Percentiles rank a stretch among this genome's conserved stretches.
phyloP scores from a whole-genome alignment of 1,140 invertebrate genomes.

The Lucilia cuprina region DNA sequence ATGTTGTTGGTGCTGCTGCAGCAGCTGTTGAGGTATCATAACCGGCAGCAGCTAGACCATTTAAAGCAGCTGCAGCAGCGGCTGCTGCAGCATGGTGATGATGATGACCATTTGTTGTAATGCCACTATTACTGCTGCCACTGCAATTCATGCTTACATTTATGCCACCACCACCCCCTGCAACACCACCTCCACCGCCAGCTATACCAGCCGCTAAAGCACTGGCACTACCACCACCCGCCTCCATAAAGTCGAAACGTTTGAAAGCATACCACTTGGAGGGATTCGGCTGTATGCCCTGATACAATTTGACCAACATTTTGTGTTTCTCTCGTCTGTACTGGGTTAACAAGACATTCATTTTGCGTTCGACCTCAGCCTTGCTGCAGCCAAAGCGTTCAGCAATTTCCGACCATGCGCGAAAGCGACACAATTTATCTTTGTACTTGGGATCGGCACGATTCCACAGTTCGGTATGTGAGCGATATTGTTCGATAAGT shows the following conservation, averaged over 20 bases:
- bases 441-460: conserved; percentile 64
- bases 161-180: not conserved
- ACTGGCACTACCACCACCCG: conserved; percentile 51
- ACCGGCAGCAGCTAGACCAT: conserved; percentile 43
- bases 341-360: conserved; percentile 65
- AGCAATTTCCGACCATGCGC: conserved; percentile 64
- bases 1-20: conserved; percentile 37
- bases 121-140: conserved; percentile 12
- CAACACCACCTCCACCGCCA: conserved; percentile 27
- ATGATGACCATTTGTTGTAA: conserved; percentile 44
- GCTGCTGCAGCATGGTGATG: conserved; percentile 47
- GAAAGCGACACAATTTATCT: conserved; percentile 62
- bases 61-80: conserved; percentile 44
- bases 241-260: conserved; percentile 60
- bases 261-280: conserved; percentile 62
- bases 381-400: conserved; percentile 64
- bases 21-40: conserved; percentile 19
- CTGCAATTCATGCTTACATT: not conserved
- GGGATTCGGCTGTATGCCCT: conserved; percentile 60
- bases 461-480: conserved; percentile 65
- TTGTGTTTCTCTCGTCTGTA: conserved; percentile 65
- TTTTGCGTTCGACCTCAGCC: conserved; percentile 65
- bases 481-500: conserved; percentile 64
- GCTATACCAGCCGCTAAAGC: conserved; percentile 39
- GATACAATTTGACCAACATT: conserved; percentile 60